Conservation (phyloP, 2,797 vertebrate species). For the Rhynchotus rufescens region DNA sequence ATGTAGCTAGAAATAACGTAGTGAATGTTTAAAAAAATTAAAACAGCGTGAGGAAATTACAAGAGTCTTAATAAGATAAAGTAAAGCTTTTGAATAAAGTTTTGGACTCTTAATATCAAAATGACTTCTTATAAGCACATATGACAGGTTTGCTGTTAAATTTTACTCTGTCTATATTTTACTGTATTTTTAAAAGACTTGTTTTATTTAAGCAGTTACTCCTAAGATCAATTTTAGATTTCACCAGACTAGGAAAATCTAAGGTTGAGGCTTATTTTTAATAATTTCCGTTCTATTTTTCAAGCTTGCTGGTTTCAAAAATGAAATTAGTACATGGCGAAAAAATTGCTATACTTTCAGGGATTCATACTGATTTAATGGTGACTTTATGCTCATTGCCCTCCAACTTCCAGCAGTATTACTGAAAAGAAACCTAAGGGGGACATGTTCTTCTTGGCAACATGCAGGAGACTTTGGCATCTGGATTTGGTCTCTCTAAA, state of each 20-base stretch:
- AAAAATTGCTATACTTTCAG: background rate
- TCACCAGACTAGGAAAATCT: background rate
- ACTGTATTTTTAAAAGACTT: background rate
- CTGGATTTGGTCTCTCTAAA: background rate
- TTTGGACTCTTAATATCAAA: background rate
- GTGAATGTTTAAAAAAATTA: background rate
- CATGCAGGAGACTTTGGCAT: background rate
- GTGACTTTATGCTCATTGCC: conserved; percentile 5
- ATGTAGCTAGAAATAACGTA: background rate
- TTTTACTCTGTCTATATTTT: background rate
- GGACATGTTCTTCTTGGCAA: background rate
- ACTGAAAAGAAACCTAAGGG: background rate
- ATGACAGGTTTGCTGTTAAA: background rate
- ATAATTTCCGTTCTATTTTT: background rate
- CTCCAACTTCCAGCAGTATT: background rate
- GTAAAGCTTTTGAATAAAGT: background rate
- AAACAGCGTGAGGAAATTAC: background rate
- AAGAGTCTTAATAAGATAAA: background rate
- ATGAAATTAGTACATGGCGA: background rate
- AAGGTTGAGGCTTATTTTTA: background rate
- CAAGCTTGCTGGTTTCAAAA: background rate
- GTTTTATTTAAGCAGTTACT: conserved; percentile 26
- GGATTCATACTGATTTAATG: conserved; percentile 43
- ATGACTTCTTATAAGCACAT: background rate
- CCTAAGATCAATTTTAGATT: background rate